Evolutionary conservation across 2,888 invertebrate species (phyloP).

Genomic region (Idaea straminata): DNA sequence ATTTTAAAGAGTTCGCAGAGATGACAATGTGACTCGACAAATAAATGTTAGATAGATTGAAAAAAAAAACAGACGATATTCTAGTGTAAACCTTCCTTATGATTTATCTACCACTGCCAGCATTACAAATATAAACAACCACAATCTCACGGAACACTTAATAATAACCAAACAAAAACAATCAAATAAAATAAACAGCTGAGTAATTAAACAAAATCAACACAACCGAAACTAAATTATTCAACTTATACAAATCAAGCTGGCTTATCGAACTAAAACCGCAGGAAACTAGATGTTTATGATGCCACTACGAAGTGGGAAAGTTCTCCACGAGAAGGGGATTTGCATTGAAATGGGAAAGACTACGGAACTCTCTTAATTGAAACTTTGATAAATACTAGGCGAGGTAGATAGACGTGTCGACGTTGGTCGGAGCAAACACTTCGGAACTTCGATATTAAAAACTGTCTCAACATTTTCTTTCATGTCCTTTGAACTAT

Average conservation of each 20-base stretch:
- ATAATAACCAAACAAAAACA: not conserved
- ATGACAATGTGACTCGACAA: too few species aligned
- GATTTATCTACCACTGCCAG: not conserved
- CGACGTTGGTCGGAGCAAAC: slow-evolving; percentile 23
- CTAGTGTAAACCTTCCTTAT: not conserved
- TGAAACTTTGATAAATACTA: slow-evolving; percentile 60
- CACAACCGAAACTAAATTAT: not conserved
- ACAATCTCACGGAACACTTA: not conserved
- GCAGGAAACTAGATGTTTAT: slow-evolving; percentile 32
- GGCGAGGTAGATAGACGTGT: slow-evolving; percentile 18
- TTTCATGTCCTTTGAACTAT: too few species aligned
- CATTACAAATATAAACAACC: not conserved
- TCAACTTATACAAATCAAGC: not conserved
- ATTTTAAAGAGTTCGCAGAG: too few species aligned
- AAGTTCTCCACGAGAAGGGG: slow-evolving; percentile 29
- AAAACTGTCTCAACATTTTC: slow-evolving; percentile 28
- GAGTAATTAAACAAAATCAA: not conserved
- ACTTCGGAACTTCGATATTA: slow-evolving; percentile 39
- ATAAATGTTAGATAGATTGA: too few species aligned
- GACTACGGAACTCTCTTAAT: slow-evolving; percentile 59
- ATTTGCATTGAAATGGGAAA: slow-evolving; percentile 73
- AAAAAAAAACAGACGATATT: too few species aligned
- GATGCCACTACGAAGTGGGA: slow-evolving; percentile 34
- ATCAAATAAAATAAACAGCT: not conserved
- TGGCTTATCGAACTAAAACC: slow-evolving; percentile 1